phyloP scores from a whole-genome alignment of 2,797 vertebrate species.

The Acrossocheilus wenchowensis region DNA sequence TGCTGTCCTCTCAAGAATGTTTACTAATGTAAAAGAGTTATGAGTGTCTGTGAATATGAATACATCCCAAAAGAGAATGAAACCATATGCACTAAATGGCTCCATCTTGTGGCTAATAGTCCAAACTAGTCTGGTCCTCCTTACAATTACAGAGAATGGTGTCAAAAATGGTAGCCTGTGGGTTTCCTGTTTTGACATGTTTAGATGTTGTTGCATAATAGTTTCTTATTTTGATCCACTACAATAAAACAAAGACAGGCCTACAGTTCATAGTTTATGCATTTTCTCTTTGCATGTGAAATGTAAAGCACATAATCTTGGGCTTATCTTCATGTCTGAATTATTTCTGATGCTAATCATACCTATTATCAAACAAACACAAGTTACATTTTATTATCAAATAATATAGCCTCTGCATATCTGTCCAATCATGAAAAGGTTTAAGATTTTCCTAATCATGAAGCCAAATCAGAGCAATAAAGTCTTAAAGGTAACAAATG shows the following conservation, averaged over 20 bases:
- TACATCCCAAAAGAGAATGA: not conserved
- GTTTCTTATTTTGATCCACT: not conserved
- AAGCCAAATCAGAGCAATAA: not conserved
- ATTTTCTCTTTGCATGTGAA: not conserved
- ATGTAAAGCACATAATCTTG: not conserved
- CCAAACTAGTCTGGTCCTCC: not conserved
- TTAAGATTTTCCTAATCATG: not conserved
- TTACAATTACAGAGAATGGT: not conserved
- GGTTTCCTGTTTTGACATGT: conserved; percentile 19
- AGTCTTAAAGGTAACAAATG: too few relatives aligned
- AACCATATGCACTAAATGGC: not conserved
- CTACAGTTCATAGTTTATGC: not conserved
- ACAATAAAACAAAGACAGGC: not conserved
- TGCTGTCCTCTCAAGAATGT: not conserved
- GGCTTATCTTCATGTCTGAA: not conserved
- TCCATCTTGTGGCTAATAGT: not conserved
- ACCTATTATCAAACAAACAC: not conserved
- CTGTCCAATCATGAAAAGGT: not conserved
- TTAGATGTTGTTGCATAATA: not conserved
- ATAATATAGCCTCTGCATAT: not conserved
- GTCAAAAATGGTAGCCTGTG: not conserved
- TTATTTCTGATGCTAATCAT: not conserved
- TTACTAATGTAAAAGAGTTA: not conserved
- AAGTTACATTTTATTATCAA: not conserved
- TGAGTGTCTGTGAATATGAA: not conserved